Evolutionary conservation across 92 coral and sea anemone species (phyloP), one percentile per base, ranked within the genome.

Genomic region (Bergia sp.): DNA sequence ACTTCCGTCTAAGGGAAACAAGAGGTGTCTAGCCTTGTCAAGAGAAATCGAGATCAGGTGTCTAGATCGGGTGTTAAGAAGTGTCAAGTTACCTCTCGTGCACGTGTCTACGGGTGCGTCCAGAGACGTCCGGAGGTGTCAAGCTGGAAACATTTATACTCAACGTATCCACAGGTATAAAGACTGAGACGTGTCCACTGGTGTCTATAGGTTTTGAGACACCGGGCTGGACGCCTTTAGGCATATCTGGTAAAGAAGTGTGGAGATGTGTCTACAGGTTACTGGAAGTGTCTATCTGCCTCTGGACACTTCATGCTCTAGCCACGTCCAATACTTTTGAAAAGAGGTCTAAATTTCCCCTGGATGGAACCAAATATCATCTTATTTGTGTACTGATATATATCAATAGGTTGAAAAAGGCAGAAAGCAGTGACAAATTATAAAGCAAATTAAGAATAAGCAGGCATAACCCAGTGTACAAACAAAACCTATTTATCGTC

Each of bases 121-220:
- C 75, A 69, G 75, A 69, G 75, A 69, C 75, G 75, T 69, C 75
- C 8, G 18, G 75, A 69, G 75, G 75, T 69, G 75, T 69, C 75
- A 69, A 69, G 75, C 75, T 29, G 29, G 29, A 29, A 29, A 29
- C 29, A 29, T 29, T 29, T 29, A 29, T 29, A 29, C 29, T 29
- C 29, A 29, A 29, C 29, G 29, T 29, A 29, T 29, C 29, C 29
- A 29, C 29, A 29, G 29, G 29, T 29, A 0, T 29, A 29, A 29
- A 29, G 29, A 29, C 29, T 29, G 29, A 29, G 29, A 29, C 29
- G 29, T 29, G 75, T 69, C 75, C 16, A 69, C 75, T 8, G 75
- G 75, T 12, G 75, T 69, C 75, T 69, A 69, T 8, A 69, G 75
- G 18, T 69, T 69, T 69, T 6, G 75, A 69, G 75, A 69, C 75